Base-by-base conservation (phyloP, 2,113 vertebrate species). In the Muntiacus reevesi region DNA sequence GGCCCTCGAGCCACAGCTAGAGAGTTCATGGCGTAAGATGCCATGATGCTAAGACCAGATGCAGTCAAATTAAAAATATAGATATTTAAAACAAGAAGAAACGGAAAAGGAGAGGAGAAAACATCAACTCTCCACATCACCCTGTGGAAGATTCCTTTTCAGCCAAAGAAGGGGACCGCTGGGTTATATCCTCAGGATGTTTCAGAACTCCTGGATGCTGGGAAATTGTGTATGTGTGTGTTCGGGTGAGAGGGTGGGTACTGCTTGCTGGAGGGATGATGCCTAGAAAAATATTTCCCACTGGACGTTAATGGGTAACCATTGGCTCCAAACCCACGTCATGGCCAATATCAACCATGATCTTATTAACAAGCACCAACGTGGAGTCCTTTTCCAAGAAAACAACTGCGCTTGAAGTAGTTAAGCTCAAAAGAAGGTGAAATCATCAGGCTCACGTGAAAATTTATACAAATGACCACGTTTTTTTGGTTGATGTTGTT, bases 251-350 rank as follows among this genome's bases (percentile, higher is more conserved):
- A 19, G n/a, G 4, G 0, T 71, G 19, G n/a, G 19, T 71, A 9
- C 0, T 7, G 8, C 7, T 47, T 43, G 4, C 11, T 43, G 43
- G 3, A 33, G 4, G 12, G 28, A 19, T 0, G 6, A 13, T 2
- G 4, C 2, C 54, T 10, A 23, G 78, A n/a, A 5, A 30, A 52
- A 85, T 33, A 47, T 13, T 19, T 43, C 30, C 6, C 13, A 2
- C 3, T 8, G 21, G 2, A 36, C 12, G 47, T 10, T 6, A 28
- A 21, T 1, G 1, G 4, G 2, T 2, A 12, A 3, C 10, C 40
- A 13, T 57, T 0, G 10, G 28, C n/a, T 81, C 1, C 45, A 9
- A 85, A 52, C 4, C 40, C 36, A 30, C 0, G 27, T 52, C 33
- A 43, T 13, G 5, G 27, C 43, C 64, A 30, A 30, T 2, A 52